These are phyloP conservation scores for Reticulitermes speratus DNA, from an alignment of 1,140 invertebrate genomes.

Conservation along the genomic window DNA sequence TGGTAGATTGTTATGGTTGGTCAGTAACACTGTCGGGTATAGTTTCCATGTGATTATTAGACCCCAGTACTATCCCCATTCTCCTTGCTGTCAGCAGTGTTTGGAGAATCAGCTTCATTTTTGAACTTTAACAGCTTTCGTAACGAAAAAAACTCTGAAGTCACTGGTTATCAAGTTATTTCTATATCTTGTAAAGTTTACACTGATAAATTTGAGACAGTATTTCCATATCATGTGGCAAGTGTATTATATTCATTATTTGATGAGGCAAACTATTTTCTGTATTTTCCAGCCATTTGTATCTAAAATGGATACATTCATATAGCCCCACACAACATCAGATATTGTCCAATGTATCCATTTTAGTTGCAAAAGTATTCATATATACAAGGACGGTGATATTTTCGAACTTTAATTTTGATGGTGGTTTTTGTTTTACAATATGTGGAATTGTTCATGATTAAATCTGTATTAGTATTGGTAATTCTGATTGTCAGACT, in stretches of 20 bases:
- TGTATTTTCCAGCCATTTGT: neutral
- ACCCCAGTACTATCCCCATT: too few relatives aligned
- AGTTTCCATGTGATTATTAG: neutral
- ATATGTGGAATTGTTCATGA: neutral
- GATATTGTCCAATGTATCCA: neutral
- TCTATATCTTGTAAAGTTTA: neutral
- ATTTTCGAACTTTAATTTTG: neutral
- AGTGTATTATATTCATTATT: neutral
- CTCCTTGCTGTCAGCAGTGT: too few relatives aligned
- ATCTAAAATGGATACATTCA: constrained; percentile 14
- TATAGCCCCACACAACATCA: neutral
- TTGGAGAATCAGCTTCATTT: too few relatives aligned
- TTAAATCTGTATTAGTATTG: neutral
- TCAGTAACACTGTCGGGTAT: neutral
- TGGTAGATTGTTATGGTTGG: neutral
- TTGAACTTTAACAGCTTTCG: too few relatives aligned
- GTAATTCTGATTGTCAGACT: neutral
- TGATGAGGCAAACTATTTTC: neutral
- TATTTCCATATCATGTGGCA: neutral
- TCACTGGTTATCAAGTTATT: constrained; percentile 3
- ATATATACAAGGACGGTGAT: neutral
- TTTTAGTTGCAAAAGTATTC: neutral
- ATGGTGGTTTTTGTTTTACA: neutral
- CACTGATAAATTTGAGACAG: neutral
- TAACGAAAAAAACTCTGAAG: neutral